phyloP scores from a whole-genome alignment of 2,113 vertebrate genomes.

The Lamprotornis superbus region DNA sequence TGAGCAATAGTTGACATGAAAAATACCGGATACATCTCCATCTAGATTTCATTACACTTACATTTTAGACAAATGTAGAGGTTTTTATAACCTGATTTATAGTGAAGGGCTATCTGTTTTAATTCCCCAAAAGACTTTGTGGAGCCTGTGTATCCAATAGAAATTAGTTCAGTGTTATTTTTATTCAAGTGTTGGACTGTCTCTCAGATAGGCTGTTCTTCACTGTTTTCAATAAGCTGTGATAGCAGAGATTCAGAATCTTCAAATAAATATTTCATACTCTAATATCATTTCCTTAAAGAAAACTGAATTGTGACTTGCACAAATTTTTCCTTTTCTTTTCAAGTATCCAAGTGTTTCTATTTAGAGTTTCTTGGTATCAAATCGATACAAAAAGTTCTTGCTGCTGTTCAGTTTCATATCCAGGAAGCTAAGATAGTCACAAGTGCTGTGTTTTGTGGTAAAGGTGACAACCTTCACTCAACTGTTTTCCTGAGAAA shows the following conservation, averaged over 20 bases:
- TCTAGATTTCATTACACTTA: neutral
- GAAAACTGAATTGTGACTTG: neutral
- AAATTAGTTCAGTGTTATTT: neutral
- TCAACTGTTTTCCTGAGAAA: neutral
- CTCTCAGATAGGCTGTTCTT: neutral
- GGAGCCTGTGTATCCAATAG: neutral
- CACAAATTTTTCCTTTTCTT: neutral
- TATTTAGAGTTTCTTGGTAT: neutral
- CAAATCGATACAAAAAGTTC: neutral
- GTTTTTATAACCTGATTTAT: neutral
- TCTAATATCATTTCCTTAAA: neutral
- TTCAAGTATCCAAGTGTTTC: neutral
- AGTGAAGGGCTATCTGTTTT: neutral
- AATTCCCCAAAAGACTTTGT: neutral
- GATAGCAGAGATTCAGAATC: neutral
- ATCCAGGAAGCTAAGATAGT: neutral
- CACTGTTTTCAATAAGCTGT: neutral
- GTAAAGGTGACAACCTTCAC: neutral
- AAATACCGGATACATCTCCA: neutral
- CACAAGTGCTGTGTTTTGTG: neutral
- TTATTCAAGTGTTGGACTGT: neutral
- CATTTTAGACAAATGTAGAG: neutral
- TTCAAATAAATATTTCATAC: neutral
- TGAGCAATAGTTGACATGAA: neutral
- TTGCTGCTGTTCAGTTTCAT: neutral